Percentiles rank a stretch among this genome's conserved stretches.
phyloP scores from a whole-genome alignment of 1,140 invertebrate genomes.

The Drosophila cardini region DNA sequence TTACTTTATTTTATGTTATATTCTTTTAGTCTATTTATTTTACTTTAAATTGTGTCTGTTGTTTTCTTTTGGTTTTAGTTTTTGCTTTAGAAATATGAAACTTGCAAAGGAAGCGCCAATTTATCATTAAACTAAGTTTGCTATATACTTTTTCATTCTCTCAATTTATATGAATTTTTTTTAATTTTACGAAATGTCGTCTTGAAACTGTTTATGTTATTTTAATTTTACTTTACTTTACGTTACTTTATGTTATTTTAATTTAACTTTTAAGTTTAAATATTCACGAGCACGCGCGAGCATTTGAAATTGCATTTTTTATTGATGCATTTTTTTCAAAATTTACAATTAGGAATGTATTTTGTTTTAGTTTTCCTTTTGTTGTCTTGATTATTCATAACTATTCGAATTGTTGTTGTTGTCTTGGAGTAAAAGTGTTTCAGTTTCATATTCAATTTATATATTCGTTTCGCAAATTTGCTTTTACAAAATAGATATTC shows the following conservation, averaged over 20 bases:
- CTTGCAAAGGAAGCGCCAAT: conserved; percentile 78
- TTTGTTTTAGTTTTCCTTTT: conserved; percentile 43
- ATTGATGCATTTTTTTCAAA: conserved; percentile 26
- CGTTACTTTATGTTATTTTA: conserved; percentile 53
- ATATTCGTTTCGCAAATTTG: conserved; percentile 49
- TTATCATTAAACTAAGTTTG: conserved; percentile 66
- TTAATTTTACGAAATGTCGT: conserved; percentile 66
- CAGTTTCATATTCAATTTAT: conserved; percentile 54
- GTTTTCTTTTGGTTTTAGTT: not conserved
- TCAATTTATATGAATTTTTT: conserved; percentile 44
- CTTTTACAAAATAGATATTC: conserved; percentile 78
- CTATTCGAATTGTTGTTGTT: conserved; percentile 64
- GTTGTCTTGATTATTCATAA: conserved; percentile 54
- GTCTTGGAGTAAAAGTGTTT: conserved; percentile 72
- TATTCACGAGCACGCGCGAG: conserved; percentile 82
- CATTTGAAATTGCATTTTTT: conserved; percentile 61
- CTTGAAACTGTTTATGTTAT: conserved; percentile 44
- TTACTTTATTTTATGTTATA: conserved; percentile 29
- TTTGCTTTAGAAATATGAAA: conserved; percentile 72
- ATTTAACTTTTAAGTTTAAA: conserved; percentile 60
- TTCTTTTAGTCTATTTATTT: conserved; percentile 46
- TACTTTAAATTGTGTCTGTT: conserved; percentile 42
- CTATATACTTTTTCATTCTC: conserved; percentile 38
- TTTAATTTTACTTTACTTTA: conserved; percentile 45
- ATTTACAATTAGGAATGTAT: conserved; percentile 69